Base-by-base conservation (phyloP, 64 coral and sea anemone genomes). In the Dendronephthya gigantea region DNA sequence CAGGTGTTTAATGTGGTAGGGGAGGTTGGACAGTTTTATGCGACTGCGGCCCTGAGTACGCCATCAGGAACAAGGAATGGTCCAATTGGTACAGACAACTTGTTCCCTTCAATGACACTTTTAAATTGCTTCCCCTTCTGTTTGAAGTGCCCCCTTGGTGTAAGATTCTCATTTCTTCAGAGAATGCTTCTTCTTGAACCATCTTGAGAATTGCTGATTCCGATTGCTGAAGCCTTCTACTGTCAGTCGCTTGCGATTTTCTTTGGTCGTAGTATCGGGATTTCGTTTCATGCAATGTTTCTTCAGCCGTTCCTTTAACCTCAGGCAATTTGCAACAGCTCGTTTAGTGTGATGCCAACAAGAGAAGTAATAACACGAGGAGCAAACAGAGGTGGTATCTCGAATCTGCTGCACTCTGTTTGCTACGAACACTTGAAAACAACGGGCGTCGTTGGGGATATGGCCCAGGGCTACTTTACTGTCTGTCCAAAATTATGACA, bases 371-470 rank as follows among this genome's bases (percentile, higher is more conserved):
- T 76, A 76, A 2, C 34, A 5, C 69, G 13, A 76, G 7, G 13
- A 30, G 12, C 34, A 12, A 4, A 30, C 13, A 1, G 69, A 76
- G 12, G 69, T 31, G 35, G 1, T 38, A 29, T 76, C 35, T 7
- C 69, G 69, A 76, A 76, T 76, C 35, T 76, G 69, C 69, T 76
- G 69, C 69, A 76, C 69, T 14, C 69, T 32, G 69, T 76, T 29
- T 1, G 69, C 69, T 76, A 76, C 69, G 35, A 76, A 76, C 7
- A 76, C 69, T 2, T 76, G 69, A 38, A 76, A 76, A 2, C 69
- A 16, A 4, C n/a, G 3, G 11, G 69, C 28, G 31, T 76, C 69
- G n/a, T 76, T 76, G 69, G 2, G 13, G 12, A 76, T 76, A 16
- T 76, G 34, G 69, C 69, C 69, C n/a, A 76, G 35, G 4, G n/a